Conservation (phyloP, 2,888 invertebrate genomes). For the Micoletzkya japonica region DNA sequence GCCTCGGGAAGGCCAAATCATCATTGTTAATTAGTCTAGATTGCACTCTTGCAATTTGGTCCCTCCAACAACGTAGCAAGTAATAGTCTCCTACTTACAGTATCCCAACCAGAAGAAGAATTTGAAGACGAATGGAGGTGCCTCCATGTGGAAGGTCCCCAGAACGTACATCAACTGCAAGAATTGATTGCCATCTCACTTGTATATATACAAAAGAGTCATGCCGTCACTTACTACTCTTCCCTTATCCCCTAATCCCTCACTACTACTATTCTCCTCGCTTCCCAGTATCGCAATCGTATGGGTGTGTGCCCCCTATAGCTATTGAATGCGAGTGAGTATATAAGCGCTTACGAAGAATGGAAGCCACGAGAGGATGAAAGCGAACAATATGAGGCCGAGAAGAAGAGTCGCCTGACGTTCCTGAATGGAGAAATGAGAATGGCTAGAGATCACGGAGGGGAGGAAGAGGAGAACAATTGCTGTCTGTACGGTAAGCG, state of each 20-base stretch:
- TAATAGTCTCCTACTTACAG: too few relatives aligned
- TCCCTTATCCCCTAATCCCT: not conserved
- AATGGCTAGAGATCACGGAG: too few relatives aligned
- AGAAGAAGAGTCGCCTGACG: conserved; percentile 92
- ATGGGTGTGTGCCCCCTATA: too few relatives aligned
- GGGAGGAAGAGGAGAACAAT: too few relatives aligned
- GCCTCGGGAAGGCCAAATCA: too few relatives aligned
- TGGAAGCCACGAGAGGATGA: conserved; percentile 96
- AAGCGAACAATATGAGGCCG: conserved; percentile 96
- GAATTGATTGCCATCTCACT: conserved; percentile 1
- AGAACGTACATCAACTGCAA: conserved; percentile 67
- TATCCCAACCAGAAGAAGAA: conserved; percentile 85
- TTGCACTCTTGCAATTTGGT: too few relatives aligned
- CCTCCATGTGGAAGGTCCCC: conserved; percentile 64
- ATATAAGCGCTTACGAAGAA: conserved; percentile 74
- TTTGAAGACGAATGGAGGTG: conserved; percentile 60
- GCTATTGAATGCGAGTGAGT: too few relatives aligned
- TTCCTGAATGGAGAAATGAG: conserved; percentile 73
- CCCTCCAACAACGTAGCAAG: too few relatives aligned
- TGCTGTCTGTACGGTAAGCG: too few relatives aligned
- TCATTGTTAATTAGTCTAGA: too few relatives aligned
- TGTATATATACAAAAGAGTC: not conserved
- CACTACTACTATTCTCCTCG: too few relatives aligned
- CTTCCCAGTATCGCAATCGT: too few relatives aligned
- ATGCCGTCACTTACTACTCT: not conserved